Evolutionary conservation across 2,113 vertebrate genomes (phyloP).

Genomic region (Progne subis): DNA sequence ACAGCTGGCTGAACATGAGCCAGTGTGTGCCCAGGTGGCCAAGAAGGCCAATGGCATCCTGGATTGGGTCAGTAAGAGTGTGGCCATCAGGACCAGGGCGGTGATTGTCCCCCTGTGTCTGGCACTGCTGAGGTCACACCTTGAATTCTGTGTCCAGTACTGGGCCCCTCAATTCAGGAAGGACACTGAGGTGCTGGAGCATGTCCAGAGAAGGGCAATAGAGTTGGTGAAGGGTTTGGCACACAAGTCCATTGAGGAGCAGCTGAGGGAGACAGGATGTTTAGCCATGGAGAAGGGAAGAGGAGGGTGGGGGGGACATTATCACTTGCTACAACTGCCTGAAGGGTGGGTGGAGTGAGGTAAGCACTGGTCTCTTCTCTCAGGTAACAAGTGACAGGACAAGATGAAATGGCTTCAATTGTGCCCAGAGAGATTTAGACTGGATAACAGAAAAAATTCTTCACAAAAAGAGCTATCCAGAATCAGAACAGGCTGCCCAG

Average conservation of each 20-base stretch:
- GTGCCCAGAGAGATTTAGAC: background rate
- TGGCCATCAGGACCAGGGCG: background rate
- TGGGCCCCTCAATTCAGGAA: background rate
- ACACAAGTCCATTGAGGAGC: background rate
- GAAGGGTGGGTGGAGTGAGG: background rate
- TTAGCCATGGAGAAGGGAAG: background rate
- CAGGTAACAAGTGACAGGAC: background rate
- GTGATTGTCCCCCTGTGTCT: fast-evolving
- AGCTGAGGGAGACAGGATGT: background rate
- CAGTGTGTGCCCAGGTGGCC: fast-evolving
- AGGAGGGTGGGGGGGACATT: background rate
- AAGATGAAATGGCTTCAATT: background rate
- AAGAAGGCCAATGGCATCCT: background rate
- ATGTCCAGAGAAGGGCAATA: fast-evolving
- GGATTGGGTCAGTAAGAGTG: background rate
- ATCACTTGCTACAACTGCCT: background rate
- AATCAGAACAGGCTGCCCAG: background rate
- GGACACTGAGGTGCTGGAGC: fast-evolving
- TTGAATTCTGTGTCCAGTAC: fast-evolving
- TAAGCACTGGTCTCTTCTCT: background rate
- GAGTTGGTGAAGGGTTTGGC: background rate
- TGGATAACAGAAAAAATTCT: background rate
- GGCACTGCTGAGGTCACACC: background rate
- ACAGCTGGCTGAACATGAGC: background rate
- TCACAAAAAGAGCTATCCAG: background rate